Base-by-base conservation (phyloP, 2,888 invertebrate species). In the Drosophila cognata region DNA sequence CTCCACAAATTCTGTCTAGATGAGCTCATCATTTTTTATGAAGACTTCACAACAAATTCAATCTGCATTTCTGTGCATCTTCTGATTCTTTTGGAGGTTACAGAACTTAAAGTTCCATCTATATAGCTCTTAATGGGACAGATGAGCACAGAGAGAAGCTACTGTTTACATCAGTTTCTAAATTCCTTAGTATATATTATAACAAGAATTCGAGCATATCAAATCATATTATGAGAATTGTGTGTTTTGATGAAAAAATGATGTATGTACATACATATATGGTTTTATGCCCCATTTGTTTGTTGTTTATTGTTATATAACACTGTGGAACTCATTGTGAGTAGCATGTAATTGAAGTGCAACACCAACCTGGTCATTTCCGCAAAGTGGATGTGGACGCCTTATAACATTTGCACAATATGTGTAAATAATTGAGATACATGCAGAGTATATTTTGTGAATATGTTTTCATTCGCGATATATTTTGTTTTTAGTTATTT, bases 361-460 rank as follows among this genome's bases (percentile, higher is more conserved):
- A 71, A 28, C 51, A 81, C 84, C 63, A 81, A 87, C 87, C 87
- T 87, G 74, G 87, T 87, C 87, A 87, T 87, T 79, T 90, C 89
- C 90, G 73, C 56, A 74, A 77, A 74, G 53, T 33, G 55, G 52
- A 21, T 50, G 36, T 52, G 21, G 33, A 52, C 61, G 31, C 29
- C 43, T 48, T 75, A 79, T 48, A 82, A 57, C 83, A 79, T 79
- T 79, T 76, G 76, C 82, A 69, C 52, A 29, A 18, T 41, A 48
- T 36, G 28, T 56, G 38, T 33, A 60, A 31, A 4, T 2, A 62
- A 33, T 43, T 71, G 41, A 61, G 67, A 77, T 59, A 59, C 68
- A 58, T 53, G 51, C 52, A 35, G 51, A 55, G 65, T 63, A 41
- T 56, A 50, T 73, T 56, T 67, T 16, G 60, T 58, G 48, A 56